These are phyloP conservation scores for Amphilophus citrinellus DNA, from an alignment of 2,113 vertebrate species.

Conservation along the genomic window DNA sequence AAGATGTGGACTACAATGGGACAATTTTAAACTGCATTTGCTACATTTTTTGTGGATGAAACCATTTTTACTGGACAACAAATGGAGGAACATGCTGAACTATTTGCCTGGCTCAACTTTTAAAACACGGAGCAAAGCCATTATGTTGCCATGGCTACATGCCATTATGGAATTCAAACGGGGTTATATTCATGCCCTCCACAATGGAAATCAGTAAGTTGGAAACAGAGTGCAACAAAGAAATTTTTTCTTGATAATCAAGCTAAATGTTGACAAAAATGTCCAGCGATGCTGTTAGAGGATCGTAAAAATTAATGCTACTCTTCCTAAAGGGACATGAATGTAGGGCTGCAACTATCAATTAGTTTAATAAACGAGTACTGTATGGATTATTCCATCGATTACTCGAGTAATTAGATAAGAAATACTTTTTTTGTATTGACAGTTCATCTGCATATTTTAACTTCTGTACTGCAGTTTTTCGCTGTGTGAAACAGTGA, in stretches of 20 bases:
- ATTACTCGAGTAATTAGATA: no score
- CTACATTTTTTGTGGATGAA: not conserved
- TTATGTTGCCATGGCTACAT: not conserved
- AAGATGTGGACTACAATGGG: not conserved
- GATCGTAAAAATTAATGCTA: not conserved
- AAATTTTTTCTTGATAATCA: not conserved
- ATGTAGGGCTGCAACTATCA: no score
- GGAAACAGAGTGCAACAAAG: not conserved
- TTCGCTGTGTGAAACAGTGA: no score
- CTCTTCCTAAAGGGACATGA: not conserved
- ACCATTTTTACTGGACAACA: not conserved
- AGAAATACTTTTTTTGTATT: no score
- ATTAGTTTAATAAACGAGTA: no score
- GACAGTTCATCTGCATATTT: no score
- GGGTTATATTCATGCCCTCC: not conserved
- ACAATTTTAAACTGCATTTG: not conserved
- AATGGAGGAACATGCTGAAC: no score
- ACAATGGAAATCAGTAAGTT: not conserved
- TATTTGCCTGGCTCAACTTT: not conserved
- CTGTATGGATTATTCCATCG: no score
- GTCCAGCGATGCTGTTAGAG: not conserved
- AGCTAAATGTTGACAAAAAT: not conserved
- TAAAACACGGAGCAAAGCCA: not conserved
- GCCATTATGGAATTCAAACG: not conserved
- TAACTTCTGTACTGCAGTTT: no score